A percentile compares a stretch with the other conserved stretches of the same genome.
These are phyloP conservation scores for Tamandua tetradactyla DNA, from an alignment of 2,797 vertebrate species.

Conservation along the genomic window DNA sequence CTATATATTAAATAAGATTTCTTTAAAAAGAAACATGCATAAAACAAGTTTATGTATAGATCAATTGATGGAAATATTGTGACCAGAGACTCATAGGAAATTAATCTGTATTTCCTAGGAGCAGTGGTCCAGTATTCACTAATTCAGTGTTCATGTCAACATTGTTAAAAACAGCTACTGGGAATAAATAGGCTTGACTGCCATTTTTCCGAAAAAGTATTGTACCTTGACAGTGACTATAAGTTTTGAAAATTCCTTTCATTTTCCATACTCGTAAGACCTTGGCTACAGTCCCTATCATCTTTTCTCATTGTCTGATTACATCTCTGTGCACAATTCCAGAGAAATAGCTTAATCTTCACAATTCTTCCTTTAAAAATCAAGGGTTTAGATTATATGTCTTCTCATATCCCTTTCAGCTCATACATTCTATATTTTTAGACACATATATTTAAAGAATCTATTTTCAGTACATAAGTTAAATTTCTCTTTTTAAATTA, in stretches of 20 bases:
- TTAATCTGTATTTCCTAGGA: too few relatives aligned
- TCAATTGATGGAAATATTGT: too few relatives aligned
- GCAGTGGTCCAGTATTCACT: too few relatives aligned
- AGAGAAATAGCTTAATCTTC: not conserved
- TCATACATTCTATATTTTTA: not conserved
- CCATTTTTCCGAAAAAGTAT: not conserved
- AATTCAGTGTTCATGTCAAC: too few relatives aligned
- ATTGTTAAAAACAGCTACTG: too few relatives aligned
- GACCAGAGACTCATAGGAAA: too few relatives aligned
- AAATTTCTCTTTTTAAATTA: not conserved
- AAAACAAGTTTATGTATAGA: too few relatives aligned
- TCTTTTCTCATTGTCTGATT: not conserved
- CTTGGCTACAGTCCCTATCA: not conserved
- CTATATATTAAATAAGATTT: too few relatives aligned
- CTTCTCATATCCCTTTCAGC: not conserved
- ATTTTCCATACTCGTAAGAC: not conserved
- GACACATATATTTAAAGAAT: not conserved
- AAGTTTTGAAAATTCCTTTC: constrained; percentile 9
- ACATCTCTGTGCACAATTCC: not conserved
- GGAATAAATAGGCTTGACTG: too few relatives aligned
- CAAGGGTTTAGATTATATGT: not conserved
- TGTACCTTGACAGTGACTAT: not conserved
- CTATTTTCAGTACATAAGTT: not conserved
- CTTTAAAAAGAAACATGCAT: too few relatives aligned
- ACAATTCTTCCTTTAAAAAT: not conserved